phyloP scores from a whole-genome alignment of 23 tunicate species.

The Diplosoma virens region DNA sequence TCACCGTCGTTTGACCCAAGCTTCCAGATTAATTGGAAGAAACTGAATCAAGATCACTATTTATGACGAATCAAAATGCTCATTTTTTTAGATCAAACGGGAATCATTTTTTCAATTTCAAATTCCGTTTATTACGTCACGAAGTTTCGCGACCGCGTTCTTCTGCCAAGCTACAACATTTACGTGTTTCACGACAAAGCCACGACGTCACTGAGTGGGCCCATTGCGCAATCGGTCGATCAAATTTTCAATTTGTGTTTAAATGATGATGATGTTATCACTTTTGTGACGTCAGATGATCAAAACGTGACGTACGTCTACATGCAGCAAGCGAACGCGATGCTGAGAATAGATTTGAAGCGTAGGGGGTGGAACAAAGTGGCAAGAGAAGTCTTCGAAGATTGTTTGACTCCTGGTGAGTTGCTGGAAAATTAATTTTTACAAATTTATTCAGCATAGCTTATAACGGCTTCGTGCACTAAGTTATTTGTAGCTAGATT shows the following conservation, averaged over 20 bases:
- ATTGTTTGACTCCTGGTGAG: slow-evolving; percentile 39
- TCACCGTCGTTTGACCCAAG: too few relatives aligned
- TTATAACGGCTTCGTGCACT: too few relatives aligned
- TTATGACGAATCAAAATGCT: too few relatives aligned
- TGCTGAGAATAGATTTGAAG: slow-evolving; percentile 12
- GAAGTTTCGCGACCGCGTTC: background rate
- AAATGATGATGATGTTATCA: slow-evolving; percentile 41
- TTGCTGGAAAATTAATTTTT: too few relatives aligned
- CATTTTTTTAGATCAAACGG: too few relatives aligned
- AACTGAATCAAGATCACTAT: too few relatives aligned
- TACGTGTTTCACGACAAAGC: slow-evolving; percentile 38
- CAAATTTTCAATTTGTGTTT: slow-evolving; percentile 46
- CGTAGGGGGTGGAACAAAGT: slow-evolving; percentile 37
- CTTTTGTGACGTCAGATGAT: slow-evolving; percentile 51
- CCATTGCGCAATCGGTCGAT: slow-evolving; percentile 14
- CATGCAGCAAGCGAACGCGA: slow-evolving; percentile 38
- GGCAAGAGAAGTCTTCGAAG: background rate
- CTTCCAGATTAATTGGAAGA: too few relatives aligned
- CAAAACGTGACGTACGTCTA: slow-evolving; percentile 26
- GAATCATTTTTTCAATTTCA: too few relatives aligned
- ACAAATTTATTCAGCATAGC: too few relatives aligned
- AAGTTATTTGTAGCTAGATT: too few relatives aligned
- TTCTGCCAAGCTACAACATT: background rate
- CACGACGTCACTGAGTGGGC: slow-evolving; percentile 40
- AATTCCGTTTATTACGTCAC: background rate